These are phyloP conservation scores for Helicoverpa armigera DNA, from an alignment of 1,140 invertebrate species.

Conservation along the genomic window DNA sequence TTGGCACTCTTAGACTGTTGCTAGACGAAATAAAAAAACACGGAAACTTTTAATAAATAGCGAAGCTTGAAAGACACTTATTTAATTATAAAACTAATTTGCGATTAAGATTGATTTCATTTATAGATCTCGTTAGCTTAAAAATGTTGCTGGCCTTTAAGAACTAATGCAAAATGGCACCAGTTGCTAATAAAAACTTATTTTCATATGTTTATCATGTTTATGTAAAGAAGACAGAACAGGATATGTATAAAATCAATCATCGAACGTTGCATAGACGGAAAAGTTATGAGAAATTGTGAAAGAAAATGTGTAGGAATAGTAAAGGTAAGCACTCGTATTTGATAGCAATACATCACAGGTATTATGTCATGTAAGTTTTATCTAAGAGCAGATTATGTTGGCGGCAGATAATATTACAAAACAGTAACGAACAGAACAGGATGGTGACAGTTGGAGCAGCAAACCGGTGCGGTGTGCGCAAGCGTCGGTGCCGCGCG, in stretches of 20 bases:
- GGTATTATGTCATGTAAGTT: background rate
- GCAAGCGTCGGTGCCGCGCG: constrained; percentile 4
- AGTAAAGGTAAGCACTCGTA: too few relatives aligned
- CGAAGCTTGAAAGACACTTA: too few relatives aligned
- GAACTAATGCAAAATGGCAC: background rate
- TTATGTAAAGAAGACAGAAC: background rate
- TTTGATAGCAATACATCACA: background rate
- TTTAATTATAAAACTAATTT: too few relatives aligned
- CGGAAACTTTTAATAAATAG: too few relatives aligned
- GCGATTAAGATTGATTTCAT: too few relatives aligned
- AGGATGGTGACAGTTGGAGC: constrained; percentile 15
- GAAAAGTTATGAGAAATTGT: too few relatives aligned
- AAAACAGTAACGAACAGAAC: background rate
- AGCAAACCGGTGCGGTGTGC: constrained; percentile 24
- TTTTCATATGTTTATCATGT: background rate
- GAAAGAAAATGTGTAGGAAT: too few relatives aligned
- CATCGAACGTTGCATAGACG: too few relatives aligned
- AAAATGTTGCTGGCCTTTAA: constrained; percentile 4
- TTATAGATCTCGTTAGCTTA: background rate
- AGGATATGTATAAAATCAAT: background rate
- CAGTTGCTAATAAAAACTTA: background rate
- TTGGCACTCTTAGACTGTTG: too few relatives aligned
- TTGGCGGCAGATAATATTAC: constrained; percentile 8
- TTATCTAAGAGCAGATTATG: background rate
- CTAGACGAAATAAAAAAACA: too few relatives aligned